Conservation (phyloP, 2,113 vertebrate genomes). For the Chrysochloris asiatica region DNA sequence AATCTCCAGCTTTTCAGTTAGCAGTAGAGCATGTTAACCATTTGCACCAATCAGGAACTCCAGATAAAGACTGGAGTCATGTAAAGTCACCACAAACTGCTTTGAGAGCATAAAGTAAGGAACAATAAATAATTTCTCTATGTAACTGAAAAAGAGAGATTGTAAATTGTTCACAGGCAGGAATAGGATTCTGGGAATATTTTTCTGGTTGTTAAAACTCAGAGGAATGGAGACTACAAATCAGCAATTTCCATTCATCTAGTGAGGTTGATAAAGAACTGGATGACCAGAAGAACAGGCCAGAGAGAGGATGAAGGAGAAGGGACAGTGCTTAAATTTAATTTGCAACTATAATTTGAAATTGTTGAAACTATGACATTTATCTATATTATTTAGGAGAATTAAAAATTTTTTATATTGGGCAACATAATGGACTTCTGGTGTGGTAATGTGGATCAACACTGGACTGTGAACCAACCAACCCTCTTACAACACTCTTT, state of each 20-base stretch:
- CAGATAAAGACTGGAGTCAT: too few species aligned
- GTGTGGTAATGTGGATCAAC: too few species aligned
- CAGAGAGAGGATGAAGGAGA: neutral
- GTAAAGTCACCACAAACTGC: too few species aligned
- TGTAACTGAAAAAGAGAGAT: neutral
- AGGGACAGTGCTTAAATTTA: neutral
- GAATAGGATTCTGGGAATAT: neutral
- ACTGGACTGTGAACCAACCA: too few species aligned
- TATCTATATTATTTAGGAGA: neutral
- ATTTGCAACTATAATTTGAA: neutral
- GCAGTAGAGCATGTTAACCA: neutral
- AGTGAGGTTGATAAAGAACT: neutral
- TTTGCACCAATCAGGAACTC: neutral
- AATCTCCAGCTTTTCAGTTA: neutral
- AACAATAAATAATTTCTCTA: neutral
- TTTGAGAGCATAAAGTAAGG: too few species aligned
- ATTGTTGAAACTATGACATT: neutral
- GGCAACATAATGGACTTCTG: too few species aligned
- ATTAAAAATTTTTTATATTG: too few species aligned
- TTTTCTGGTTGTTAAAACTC: neutral
- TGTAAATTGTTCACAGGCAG: neutral
- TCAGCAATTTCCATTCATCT: conserved; percentile 6
- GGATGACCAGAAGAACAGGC: neutral
- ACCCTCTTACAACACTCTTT: too few species aligned
- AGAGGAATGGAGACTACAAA: neutral